A percentile compares a stretch with the other conserved stretches of the same genome.
phyloP scores from a whole-genome alignment of 1,140 invertebrate species.

The Sminthurinus signatus region DNA sequence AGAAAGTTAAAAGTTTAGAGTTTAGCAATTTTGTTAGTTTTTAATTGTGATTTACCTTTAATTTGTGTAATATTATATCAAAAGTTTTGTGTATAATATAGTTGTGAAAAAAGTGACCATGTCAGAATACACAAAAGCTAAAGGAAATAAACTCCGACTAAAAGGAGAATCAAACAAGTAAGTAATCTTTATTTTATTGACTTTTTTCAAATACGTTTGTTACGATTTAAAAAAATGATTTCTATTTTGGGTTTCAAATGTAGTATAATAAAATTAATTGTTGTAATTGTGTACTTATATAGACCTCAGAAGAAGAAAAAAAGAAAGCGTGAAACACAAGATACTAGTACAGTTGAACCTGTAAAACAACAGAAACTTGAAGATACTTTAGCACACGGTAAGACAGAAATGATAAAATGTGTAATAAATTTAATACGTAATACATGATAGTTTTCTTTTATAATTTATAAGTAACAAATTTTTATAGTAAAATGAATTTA shows the following conservation, averaged over 20 bases:
- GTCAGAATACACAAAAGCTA: slow-evolving; percentile 5
- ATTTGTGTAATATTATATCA: too few relatives aligned
- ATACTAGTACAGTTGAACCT: not conserved
- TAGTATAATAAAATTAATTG: too few relatives aligned
- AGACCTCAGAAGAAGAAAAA: slow-evolving; percentile 11
- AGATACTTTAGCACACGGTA: not conserved
- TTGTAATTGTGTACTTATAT: too few relatives aligned
- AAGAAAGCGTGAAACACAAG: not conserved
- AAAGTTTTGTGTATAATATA: too few relatives aligned
- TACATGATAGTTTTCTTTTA: too few relatives aligned
- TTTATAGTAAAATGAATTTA: not conserved
- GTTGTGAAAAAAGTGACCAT: too few relatives aligned
- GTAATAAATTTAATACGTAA: not conserved
- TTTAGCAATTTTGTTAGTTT: too few relatives aligned
- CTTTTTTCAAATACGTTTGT: not conserved
- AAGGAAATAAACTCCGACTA: slow-evolving; percentile 5
- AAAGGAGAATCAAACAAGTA: not conserved
- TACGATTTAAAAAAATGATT: not conserved
- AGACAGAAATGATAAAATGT: not conserved
- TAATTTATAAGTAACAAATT: not conserved
- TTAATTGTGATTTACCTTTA: too few relatives aligned
- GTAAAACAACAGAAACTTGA: not conserved
- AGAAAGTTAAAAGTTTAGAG: too few relatives aligned
- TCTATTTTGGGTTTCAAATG: not conserved
- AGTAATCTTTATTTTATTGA: not conserved